phyloP scores from a whole-genome alignment of 2,888 invertebrate genomes.

The Eupithecia abbreviata region DNA sequence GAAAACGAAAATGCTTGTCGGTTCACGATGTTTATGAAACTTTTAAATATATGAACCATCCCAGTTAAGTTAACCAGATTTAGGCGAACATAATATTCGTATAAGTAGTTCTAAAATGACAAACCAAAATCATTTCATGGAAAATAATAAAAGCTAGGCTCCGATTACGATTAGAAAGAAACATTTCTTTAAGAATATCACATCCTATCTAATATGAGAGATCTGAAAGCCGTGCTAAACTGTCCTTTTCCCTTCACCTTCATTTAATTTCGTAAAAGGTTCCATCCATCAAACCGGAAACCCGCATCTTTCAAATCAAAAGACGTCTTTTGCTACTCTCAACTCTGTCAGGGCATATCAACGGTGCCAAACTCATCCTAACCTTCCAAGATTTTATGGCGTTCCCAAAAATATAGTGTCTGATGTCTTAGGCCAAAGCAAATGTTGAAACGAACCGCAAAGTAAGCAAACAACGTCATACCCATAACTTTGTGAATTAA shows the following conservation, averaged over 20 bases:
- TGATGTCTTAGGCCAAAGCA: slow-evolving; percentile 20
- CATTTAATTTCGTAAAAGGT: background rate
- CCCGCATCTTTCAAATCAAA: background rate
- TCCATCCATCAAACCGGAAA: background rate
- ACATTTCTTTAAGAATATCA: too few relatives aligned
- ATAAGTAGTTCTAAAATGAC: too few relatives aligned
- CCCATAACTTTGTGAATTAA: slow-evolving; percentile 13
- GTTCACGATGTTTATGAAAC: background rate
- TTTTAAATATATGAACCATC: background rate
- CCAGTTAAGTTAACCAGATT: too few relatives aligned
- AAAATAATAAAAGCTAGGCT: too few relatives aligned
- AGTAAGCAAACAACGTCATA: slow-evolving; percentile 14
- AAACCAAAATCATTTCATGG: too few relatives aligned
- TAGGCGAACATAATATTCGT: too few relatives aligned
- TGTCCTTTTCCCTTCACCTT: background rate
- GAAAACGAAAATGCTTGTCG: background rate
- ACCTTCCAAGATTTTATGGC: slow-evolving; percentile 5
- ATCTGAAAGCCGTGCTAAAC: too few relatives aligned
- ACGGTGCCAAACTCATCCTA: slow-evolving; percentile 1
- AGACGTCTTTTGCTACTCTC: background rate
- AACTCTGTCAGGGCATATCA: background rate
- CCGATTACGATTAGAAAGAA: too few relatives aligned
- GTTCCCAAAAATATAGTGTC: slow-evolving; percentile 11
- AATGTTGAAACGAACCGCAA: slow-evolving; percentile 19
- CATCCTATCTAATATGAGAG: too few relatives aligned